These are phyloP conservation scores for Otus scops DNA, from an alignment of 2,797 vertebrate species.

Conservation along the genomic window DNA sequence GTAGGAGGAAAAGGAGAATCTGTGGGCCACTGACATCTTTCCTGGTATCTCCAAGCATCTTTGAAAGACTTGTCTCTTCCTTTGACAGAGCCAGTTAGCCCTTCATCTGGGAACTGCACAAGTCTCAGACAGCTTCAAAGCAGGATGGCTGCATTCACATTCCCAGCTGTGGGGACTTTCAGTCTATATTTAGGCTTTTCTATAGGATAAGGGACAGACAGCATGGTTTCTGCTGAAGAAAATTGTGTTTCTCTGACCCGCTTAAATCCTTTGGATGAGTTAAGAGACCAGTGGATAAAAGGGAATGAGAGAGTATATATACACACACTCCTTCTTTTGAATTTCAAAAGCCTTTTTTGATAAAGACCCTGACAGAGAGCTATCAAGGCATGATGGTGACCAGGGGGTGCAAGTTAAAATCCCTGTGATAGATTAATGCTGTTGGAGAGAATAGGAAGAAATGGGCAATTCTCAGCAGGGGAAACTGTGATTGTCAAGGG, in stretches of 20 bases:
- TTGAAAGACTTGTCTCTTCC: slow-evolving; percentile 10
- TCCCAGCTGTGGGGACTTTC: background rate
- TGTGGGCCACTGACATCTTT: background rate
- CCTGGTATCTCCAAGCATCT: background rate
- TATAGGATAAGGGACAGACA: slow-evolving; percentile 38
- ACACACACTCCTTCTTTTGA: slow-evolving; percentile 1
- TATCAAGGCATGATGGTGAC: slow-evolving; percentile 9
- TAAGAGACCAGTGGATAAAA: slow-evolving; percentile 58
- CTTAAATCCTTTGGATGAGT: slow-evolving; percentile 53
- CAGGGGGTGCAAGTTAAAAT: slow-evolving; percentile 45
- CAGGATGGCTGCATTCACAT: background rate
- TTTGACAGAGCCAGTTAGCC: slow-evolving; percentile 9
- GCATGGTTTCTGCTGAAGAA: slow-evolving; percentile 14
- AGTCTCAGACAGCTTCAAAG: slow-evolving; percentile 49
- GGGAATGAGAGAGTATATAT: slow-evolving; percentile 18
- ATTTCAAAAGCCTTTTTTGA: slow-evolving; percentile 47
- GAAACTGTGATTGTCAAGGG: background rate
- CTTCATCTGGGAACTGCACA: slow-evolving; percentile 16
- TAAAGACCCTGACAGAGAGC: slow-evolving; percentile 24
- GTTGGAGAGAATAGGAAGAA: slow-evolving; percentile 4
- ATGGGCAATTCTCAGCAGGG: background rate
- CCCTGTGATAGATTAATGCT: slow-evolving; percentile 13
- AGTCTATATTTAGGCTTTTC: slow-evolving; percentile 61
- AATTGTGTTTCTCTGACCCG: slow-evolving; percentile 17
- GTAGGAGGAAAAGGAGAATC: background rate